Evolutionary conservation across 37 sponge, comb jelly and placozoan genomes (phyloP), one percentile per base, ranked within the genome.

Genomic region (Dysidea cf. avara): DNA sequence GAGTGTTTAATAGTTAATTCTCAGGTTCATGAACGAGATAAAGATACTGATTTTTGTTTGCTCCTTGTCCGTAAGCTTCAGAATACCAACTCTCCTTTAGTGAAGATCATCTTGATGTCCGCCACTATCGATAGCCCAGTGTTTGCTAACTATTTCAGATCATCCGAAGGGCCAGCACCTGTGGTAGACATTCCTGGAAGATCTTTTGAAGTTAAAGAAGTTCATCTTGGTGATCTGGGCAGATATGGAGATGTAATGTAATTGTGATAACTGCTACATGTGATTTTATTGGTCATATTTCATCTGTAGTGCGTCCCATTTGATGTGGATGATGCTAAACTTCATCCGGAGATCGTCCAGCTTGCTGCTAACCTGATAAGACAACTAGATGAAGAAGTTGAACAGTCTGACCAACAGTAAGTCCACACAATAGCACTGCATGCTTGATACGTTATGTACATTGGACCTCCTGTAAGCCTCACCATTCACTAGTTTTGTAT

Each of bases 61-160:
- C 74, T 97, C 24, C 64, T 97, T 4, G 94, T 87, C 47, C 69
- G 85, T 82, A 87, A 90, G 40, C 70, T 97, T 0, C 77, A 90
- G 17, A 63, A 86, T 48, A 83, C 88, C 24, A 92, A 92, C 71
- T 97, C 97, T 9, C 68, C 66, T 16, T 59, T 74, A 65, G 94
- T 95, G 25, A 95, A 95, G 76, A 86, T 96, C 28, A 62, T 96
- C 4, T 77, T 97, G 32, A 97, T 97, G 97, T 97, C 97, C 32
- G 97, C 97, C 24, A 93, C 97, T 0, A 61, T 97, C 29, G 88
- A 93, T 47, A 76, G 81, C 6, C 32, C 69, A 24, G 26, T 61
- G 29, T 97, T 90, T 64, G 69, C 94, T 11, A 69, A 70, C 32
- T 97, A 97, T 68, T 97, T 97, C 57, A 40, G 58, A 56, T 2